Conservation (phyloP, 2,113 vertebrate genomes). For the Pseudopipra pipra region DNA sequence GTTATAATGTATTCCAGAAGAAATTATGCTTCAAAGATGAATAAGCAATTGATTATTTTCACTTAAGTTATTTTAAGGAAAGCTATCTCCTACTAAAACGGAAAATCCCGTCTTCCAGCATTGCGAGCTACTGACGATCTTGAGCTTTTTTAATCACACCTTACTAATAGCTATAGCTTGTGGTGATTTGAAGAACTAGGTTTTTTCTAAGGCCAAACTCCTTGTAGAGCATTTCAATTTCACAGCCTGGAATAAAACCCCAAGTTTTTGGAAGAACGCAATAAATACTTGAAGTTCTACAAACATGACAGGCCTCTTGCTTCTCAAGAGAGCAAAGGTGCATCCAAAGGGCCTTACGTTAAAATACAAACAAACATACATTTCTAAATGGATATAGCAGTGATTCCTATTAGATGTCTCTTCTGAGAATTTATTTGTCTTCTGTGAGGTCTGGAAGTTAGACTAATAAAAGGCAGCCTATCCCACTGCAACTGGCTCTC, state of each 20-base stretch:
- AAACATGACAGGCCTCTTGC: not conserved
- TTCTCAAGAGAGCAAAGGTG: not conserved
- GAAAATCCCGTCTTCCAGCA: not conserved
- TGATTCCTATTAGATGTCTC: not conserved
- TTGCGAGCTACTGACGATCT: not conserved
- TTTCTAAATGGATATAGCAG: not conserved
- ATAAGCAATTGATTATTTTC: not conserved
- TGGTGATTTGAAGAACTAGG: not conserved
- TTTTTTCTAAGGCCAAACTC: not conserved
- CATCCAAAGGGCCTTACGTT: not conserved
- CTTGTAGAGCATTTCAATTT: not conserved
- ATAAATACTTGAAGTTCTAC: not conserved
- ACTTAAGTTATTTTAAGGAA: not conserved
- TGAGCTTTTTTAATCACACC: not conserved
- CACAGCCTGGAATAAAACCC: not conserved
- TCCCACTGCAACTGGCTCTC: not conserved
- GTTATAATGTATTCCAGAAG: not conserved
- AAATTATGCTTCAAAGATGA: not conserved
- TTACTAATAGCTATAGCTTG: not conserved
- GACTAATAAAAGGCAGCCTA: not conserved
- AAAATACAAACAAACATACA: not conserved
- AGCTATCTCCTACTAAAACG: not conserved
- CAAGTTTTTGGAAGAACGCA: not conserved
- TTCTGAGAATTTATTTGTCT: not conserved
- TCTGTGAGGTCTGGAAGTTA: not conserved